phyloP scores from a whole-genome alignment of 2,888 invertebrate species.

The Iphiclides podalirius region DNA sequence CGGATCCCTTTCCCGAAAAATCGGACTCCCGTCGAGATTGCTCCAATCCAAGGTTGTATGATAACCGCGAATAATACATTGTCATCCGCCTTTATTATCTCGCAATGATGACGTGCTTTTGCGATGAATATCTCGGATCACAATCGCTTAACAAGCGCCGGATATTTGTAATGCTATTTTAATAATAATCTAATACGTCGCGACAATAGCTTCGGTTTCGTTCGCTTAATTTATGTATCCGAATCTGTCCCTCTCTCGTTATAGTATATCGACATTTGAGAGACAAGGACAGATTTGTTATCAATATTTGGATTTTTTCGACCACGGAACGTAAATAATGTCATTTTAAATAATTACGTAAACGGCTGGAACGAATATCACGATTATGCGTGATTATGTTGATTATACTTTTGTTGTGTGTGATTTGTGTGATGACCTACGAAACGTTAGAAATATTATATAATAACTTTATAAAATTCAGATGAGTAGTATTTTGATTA shows the following conservation, averaged over 20 bases:
- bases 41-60: conserved; percentile 62
- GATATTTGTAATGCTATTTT: conserved; percentile 51
- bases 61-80: conserved; percentile 76
- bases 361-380: conserved; percentile 6
- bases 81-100: conserved; percentile 79
- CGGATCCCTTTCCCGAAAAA: conserved; percentile 70
- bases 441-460: background rate
- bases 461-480: conserved; percentile 12
- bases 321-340: conserved; percentile 13
- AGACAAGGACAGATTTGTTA: conserved; percentile 1
- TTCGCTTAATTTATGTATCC: conserved; percentile 15
- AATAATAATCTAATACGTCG: conserved; percentile 68
- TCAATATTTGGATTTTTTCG: background rate
- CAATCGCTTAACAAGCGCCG: conserved; percentile 56
- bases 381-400: conserved; percentile 18
- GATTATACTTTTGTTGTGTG: conserved; percentile 14
- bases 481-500: no score
- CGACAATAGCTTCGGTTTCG: conserved; percentile 36
- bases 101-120: conserved; percentile 77
- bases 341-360: conserved; percentile 18
- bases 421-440: conserved; percentile 8
- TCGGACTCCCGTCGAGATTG: conserved; percentile 74
- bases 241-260: conserved; percentile 6
- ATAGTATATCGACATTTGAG: background rate
- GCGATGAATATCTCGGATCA: conserved; percentile 73